phyloP scores from a whole-genome alignment of 2,888 invertebrate species.

The Polietes domitor region DNA sequence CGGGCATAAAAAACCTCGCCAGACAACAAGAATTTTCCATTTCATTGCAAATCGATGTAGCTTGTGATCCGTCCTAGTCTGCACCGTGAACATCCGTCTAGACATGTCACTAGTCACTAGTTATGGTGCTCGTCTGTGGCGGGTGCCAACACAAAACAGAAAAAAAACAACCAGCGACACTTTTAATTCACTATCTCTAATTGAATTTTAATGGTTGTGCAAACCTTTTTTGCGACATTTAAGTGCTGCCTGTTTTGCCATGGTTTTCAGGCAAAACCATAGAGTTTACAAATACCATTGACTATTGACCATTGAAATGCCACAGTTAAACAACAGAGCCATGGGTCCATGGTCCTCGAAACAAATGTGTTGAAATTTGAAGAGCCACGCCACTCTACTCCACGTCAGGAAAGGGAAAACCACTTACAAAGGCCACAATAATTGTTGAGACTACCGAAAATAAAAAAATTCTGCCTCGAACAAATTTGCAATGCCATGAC shows the following conservation, averaged over 20 bases:
- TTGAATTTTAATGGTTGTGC: slow-evolving; percentile 65
- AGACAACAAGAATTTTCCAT: slow-evolving; percentile 60
- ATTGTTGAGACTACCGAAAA: slow-evolving; percentile 56
- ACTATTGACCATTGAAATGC: slow-evolving; percentile 65
- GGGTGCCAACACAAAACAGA: neutral
- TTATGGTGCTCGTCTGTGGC: neutral
- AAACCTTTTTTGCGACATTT: slow-evolving; percentile 53
- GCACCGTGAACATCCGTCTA: slow-evolving; percentile 54
- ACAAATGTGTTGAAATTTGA: slow-evolving; percentile 64
- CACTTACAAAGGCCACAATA: slow-evolving; percentile 62
- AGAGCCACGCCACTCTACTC: slow-evolving; percentile 51
- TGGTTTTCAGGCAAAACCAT: slow-evolving; percentile 35
- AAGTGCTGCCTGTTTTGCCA: slow-evolving; percentile 27
- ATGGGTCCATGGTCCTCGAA: slow-evolving; percentile 32
- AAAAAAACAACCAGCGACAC: slow-evolving; percentile 26
- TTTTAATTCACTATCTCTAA: slow-evolving; percentile 51
- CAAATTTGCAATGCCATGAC: slow-evolving; percentile 51
- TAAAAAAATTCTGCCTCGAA: slow-evolving; percentile 30
- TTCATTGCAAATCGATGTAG: slow-evolving; percentile 64
- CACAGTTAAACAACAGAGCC: slow-evolving; percentile 46
- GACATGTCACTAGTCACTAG: slow-evolving; percentile 43
- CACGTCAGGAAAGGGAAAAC: slow-evolving; percentile 3
- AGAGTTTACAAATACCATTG: slow-evolving; percentile 63
- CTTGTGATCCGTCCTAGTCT: slow-evolving; percentile 42
- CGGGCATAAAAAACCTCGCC: neutral